Base-by-base conservation (phyloP, 2,113 vertebrate genomes). In the Platycercus adscitus region DNA sequence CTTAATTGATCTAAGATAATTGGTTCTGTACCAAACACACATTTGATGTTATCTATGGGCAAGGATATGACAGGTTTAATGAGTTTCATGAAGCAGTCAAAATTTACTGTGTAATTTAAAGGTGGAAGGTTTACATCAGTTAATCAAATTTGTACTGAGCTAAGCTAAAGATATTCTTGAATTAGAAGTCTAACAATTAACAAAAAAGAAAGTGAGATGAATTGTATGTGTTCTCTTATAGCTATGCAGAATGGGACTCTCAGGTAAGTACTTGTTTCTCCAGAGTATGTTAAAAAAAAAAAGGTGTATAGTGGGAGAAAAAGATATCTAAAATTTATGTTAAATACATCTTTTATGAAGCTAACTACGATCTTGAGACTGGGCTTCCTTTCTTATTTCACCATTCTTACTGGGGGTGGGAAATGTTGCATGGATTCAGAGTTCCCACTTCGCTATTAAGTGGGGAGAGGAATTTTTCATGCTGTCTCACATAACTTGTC, bases 81-180 rank as follows among this genome's bases (percentile, higher is more conserved):
- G 79, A 96, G 65, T 77, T 97, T 93, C 68, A 41, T 75, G 76
- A 86, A 78, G 79, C 76, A 73, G 39, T 90, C 64, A 93, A 71
- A 95, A 93, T 90, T 90, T 86, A 78, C 69, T 88, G 26, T 20
- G 35, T 86, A 81, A 93, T 43, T 89, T 75, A 88, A 91, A 96
- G 88, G 82, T 91, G 79, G 92, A 82, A 89, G 56, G 78, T 95
- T 88, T 94, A 53, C 79, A 63, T 94, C 76, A 0, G 1, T 95
- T 95, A 91, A 78, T 91, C 63, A 88, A 64, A 83, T 75, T 66
- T 55, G 33, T 85, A 53, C 19, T 61, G 46, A 41, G 20, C 46
- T 89, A 70, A 89, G 76, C 82, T 82, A 85, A 89, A 92, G 84
- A 87, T 61, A 91, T 72, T 70, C 44, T 72, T 87, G 79, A 90